Evolutionary conservation across 2,113 vertebrate species (phyloP), one percentile per base, ranked within the genome.

Genomic region (Apteryx mantelli): DNA sequence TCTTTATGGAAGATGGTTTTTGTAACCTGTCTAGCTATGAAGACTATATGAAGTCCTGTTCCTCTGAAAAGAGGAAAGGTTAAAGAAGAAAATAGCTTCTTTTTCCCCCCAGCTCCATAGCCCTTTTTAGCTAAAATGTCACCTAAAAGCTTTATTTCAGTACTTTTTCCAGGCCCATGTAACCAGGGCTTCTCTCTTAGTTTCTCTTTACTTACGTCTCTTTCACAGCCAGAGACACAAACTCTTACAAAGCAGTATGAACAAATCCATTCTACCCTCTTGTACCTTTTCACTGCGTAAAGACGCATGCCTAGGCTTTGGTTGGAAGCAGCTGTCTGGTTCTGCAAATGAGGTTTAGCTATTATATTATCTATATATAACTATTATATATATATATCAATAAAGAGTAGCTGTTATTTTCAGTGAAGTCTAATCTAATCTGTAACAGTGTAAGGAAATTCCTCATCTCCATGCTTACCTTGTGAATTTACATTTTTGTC

Each of bases 401-500:
- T 32, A 40, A 86, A 80, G 28, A 71, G 4, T 46, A 84, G 40
- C 40, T 84, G 5, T 53, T 80, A 48, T 91, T 94, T 95, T 95
- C 52, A 79, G 7, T 46, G 68, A 81, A 6, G 14, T 64, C 38
- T 82, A 88, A 86, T 77, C 60, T 75, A 48, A 56, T 78, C 63
- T 83, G 4, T 60, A 73, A 63, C 53, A 71, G 13, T 28, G 34
- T n/a, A 71, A 71, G 60, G 48, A 25, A 90, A 78, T 88, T 90
- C 56, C 56, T 88, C 32, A 95, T 38, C 4, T 88, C 42, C 48
- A 56, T 52, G 28, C 15, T 90, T 93, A 93, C 61, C 69, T 94
- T 94, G 38, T 52, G 78, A 86, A 93, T 86, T 71, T 69, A 12
- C 55, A 82, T 44, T 88, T 96, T 94, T 88, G 9, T 75, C 68